Conservation (phyloP, 2,113 vertebrate genomes). For the Uria lomvia region DNA sequence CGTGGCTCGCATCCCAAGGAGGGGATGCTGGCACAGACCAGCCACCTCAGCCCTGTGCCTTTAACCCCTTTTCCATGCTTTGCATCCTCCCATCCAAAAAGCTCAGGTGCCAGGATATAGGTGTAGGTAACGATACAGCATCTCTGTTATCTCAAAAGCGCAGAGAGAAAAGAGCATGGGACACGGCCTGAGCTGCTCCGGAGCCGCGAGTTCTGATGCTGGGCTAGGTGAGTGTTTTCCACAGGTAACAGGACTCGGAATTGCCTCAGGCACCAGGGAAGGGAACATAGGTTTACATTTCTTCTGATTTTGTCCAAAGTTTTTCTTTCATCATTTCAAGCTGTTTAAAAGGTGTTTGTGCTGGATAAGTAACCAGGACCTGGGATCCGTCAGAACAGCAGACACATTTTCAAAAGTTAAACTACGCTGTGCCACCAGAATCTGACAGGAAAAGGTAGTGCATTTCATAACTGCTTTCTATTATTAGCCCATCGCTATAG, state of each 20-base stretch:
- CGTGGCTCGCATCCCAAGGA: not conserved
- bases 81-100: not conserved
- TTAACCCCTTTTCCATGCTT: not conserved
- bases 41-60: not conserved
- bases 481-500: not conserved
- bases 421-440: not conserved
- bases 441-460: not conserved
- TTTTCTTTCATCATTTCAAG: not conserved
- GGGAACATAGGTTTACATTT: not conserved
- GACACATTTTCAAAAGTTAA: not conserved
- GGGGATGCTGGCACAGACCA: not conserved
- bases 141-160: not conserved
- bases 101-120: not conserved
- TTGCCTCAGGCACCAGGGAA: not conserved
- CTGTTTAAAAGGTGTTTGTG: not conserved
- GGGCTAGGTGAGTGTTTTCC: not conserved
- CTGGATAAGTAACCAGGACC: not conserved
- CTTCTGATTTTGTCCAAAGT: not conserved
- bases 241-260: not conserved
- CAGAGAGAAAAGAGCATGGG: not conserved
- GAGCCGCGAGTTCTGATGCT: not conserved
- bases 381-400: not conserved
- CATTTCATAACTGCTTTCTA: not conserved
- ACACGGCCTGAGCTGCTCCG: not conserved
- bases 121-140: rapidly evolving